Evolutionary conservation across 2,113 vertebrate genomes (phyloP).

Genomic region (Percina caprodes): DNA sequence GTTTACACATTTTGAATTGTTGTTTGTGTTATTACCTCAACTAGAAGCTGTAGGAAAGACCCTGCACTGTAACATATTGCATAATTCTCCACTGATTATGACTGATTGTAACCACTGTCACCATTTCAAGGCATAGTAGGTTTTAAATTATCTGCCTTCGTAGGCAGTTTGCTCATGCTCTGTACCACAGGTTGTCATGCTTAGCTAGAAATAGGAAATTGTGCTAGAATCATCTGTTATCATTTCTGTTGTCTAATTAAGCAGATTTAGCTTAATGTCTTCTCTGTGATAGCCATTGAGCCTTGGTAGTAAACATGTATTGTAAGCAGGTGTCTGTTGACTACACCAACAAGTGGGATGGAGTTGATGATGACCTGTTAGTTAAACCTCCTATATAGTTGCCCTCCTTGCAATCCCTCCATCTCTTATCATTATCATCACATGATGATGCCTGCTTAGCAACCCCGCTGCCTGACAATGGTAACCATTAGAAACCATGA

Average conservation of each 20-base stretch:
- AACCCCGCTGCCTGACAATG: conserved; percentile 69
- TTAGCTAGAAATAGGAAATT: conserved; percentile 2
- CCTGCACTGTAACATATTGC: neutral
- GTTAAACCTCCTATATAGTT: conserved; percentile 28
- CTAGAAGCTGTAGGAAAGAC: neutral
- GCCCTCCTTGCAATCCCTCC: conserved; percentile 25
- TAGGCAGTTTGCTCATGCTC: neutral
- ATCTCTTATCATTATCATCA: conserved; percentile 41
- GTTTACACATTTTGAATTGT: neutral
- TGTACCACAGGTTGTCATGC: neutral
- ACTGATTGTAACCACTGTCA: conserved; percentile 9
- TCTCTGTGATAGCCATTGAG: neutral
- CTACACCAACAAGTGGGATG: neutral
- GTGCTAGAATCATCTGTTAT: neutral
- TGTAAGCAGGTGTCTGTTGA: conserved; percentile 6
- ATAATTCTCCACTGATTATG: conserved; percentile 17
- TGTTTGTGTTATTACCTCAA: conserved; percentile 5
- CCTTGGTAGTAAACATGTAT: neutral
- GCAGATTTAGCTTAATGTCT: neutral
- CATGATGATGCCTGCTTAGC: conserved; percentile 61
- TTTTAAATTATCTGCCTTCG: conserved; percentile 24
- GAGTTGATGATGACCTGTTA: conserved; percentile 24
- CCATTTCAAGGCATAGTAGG: conserved; percentile 23
- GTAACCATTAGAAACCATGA: conserved; percentile 74
- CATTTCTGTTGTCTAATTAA: neutral